Percentiles rank a stretch among this genome's conserved stretches.
Conservation (phyloP, 2,888 invertebrate species). For the Tenthredo livida region DNA sequence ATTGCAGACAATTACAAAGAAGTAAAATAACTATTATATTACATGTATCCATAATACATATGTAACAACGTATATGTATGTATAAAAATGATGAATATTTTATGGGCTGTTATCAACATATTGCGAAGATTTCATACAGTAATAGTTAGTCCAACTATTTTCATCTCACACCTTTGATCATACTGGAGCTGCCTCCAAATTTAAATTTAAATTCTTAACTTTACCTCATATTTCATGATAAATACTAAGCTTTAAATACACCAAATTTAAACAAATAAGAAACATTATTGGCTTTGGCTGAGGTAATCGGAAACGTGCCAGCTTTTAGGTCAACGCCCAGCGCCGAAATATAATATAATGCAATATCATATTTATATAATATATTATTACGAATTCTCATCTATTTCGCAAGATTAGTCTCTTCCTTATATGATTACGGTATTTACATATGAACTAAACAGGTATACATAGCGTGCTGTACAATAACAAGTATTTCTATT, state of each 20-base stretch:
- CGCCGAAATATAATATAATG: background rate
- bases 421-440: background rate
- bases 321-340: background rate
- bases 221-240: background rate
- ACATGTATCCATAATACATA: background rate
- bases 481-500: constrained; percentile 54
- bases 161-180: background rate
- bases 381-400: constrained; percentile 7
- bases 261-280: background rate
- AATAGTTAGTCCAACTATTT: background rate
- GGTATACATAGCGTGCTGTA: constrained; percentile 44
- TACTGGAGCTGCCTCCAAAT: background rate
- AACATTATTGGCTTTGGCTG: background rate
- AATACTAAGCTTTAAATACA: background rate
- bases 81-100: background rate
- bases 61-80: background rate
- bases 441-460: background rate
- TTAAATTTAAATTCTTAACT: too few relatives aligned
- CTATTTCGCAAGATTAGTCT: background rate
- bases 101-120: background rate
- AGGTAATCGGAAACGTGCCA: background rate
- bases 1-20: background rate
- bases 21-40: background rate
- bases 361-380: background rate
- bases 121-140: background rate